Conservation (phyloP, 2,888 invertebrate species). For the Drosophila antonietae region DNA sequence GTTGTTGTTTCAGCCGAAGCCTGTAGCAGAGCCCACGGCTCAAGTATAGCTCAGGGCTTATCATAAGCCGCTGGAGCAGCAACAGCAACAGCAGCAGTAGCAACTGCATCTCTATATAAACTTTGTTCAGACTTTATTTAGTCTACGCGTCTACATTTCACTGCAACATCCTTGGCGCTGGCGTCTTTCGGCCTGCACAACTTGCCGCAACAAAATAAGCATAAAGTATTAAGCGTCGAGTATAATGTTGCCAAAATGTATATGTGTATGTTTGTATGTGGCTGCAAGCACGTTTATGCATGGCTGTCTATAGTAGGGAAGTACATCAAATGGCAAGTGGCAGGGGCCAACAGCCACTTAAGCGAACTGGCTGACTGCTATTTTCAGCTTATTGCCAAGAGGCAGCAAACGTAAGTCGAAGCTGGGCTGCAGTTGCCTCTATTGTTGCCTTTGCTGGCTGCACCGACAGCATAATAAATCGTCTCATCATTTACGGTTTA, state of each 20-base stretch:
- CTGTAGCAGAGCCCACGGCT: constrained; percentile 13
- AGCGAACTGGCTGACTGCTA: constrained; percentile 49
- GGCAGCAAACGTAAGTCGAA: constrained; percentile 38
- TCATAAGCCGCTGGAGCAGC: constrained; percentile 4
- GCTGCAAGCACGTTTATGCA: constrained; percentile 12
- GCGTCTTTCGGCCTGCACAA: constrained; percentile 20
- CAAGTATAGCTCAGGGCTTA: constrained; percentile 23
- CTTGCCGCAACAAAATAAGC: constrained; percentile 68
- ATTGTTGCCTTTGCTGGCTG: constrained; percentile 11
- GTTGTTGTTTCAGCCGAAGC: constrained; percentile 25
- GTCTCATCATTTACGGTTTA: constrained; percentile 72
- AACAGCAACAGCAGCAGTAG: constrained; percentile 8
- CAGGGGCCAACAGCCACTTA: constrained; percentile 66
- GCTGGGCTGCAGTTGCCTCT: constrained; percentile 14
- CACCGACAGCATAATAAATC: constrained; percentile 67
- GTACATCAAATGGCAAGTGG: constrained; percentile 42
- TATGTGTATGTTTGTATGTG: constrained; percentile 14
- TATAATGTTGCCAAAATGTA: constrained; percentile 74
- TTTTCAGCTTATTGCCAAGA: constrained; percentile 64
- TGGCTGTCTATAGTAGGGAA: constrained; percentile 5
- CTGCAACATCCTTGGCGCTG: constrained; percentile 21
- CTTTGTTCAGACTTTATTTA: constrained; percentile 50
- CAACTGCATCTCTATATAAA: constrained; percentile 45
- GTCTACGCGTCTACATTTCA: constrained; percentile 49
- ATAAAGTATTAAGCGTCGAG: constrained; percentile 70